Conservation (phyloP, 2,113 vertebrate genomes). For the Oenanthe melanoleuca region DNA sequence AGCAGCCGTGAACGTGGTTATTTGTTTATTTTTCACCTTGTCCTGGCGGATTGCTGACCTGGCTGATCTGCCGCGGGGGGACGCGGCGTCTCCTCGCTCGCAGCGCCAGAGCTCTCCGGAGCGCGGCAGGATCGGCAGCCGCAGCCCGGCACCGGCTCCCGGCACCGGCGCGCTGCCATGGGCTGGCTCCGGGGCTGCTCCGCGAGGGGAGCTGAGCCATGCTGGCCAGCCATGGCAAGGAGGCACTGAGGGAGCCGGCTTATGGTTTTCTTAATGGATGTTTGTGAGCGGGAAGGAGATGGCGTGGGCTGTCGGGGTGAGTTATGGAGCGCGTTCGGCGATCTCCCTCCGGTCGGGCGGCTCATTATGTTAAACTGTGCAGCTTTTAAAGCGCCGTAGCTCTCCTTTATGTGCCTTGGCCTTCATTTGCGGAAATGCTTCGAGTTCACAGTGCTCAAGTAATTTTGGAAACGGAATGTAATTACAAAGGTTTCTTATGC, state of each 20-base stretch:
- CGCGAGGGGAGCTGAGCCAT: not conserved
- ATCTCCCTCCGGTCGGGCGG: constrained; percentile 57
- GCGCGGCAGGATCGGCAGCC: not conserved
- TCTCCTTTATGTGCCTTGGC: constrained; percentile 79
- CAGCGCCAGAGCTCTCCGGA: not conserved
- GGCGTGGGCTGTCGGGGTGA: constrained; percentile 73
- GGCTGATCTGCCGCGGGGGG: constrained; percentile 34
- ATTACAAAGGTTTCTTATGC: constrained; percentile 85
- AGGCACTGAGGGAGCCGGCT: constrained; percentile 26
- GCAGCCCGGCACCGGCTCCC: not conserved
- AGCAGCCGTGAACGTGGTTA: constrained; percentile 44
- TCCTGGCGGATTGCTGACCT: constrained; percentile 72
- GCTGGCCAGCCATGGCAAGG: constrained; percentile 13
- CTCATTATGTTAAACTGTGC: constrained; percentile 76
- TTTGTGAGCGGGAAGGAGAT: constrained; percentile 67
- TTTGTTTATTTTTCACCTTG: constrained; percentile 80
- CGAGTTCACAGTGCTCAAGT: constrained; percentile 77
- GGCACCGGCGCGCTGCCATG: not conserved
- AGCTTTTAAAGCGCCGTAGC: constrained; percentile 71
- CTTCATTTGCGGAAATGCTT: constrained; percentile 85
- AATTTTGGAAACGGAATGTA: constrained; percentile 80
- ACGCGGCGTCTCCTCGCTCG: not conserved
- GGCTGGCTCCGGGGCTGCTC: not conserved
- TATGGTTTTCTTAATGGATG: constrained; percentile 64
- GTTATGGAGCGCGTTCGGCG: constrained; percentile 51